Evolutionary conservation across 2,797 vertebrate genomes (phyloP), one percentile per base, ranked within the genome.

Genomic region (Oryzias sinensis): DNA sequence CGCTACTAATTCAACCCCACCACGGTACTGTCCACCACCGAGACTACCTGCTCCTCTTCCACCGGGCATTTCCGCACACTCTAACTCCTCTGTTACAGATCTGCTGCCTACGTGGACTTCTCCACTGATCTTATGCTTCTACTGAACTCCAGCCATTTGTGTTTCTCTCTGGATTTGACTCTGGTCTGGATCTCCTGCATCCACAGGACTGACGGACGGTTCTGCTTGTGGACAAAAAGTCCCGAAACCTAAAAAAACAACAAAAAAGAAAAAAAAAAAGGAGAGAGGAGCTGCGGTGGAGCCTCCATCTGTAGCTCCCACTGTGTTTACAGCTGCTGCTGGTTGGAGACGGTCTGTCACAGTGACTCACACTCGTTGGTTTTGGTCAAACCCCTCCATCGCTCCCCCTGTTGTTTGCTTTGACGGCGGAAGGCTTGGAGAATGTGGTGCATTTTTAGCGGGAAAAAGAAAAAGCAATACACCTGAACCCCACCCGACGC

Each of bases 341-440:
- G 77, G 79, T 68, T 60, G 62, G 72, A 63, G 79, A 43, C 33
- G 65, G 73, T 76, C 77, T 82, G 83, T 85, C 82, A 86, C 79
- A 65, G 59, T 55, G 69, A 55, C 54, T 42, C 43, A 44, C 56
- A 22, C 14, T 6, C n/a, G 22, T 14, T 9, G 45, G 45, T 22
- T 14, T 17, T 24, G 52, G 7, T 14, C 25, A 7, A 37, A 22
- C 6, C 15, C 7, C 2, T 15, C 48, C 7, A 27, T 27, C 5
- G 5, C 27, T 27, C 27, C 27, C 49, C 49, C 2, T 18, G 20
- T 50, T 13, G 24, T 66, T 65, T 62, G 33, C 48, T 50, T n/a
- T 46, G 53, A 37, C 42, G 49, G 49, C 15, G 48, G 47, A 59
- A 24, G 58, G 65, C 41, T 52, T 37, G 25, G 43, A 22, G 25